Conservation (phyloP, 1,140 invertebrate genomes). For the Drosophila melanica region DNA sequence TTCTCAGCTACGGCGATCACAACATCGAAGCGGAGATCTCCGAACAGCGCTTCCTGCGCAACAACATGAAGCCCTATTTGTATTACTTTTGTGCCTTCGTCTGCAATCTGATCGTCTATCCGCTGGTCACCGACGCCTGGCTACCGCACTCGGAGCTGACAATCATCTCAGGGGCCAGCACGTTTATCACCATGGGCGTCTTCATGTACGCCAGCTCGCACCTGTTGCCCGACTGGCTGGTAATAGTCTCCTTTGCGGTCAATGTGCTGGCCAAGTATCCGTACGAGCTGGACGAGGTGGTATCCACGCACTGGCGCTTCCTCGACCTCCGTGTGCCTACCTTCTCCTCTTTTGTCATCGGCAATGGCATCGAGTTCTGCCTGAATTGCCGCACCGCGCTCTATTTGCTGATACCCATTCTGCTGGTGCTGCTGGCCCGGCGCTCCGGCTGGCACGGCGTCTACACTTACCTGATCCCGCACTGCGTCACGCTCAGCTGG, state of each 20-base stretch:
- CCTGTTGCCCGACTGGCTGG: slow-evolving; percentile 88
- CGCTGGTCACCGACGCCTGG: slow-evolving; percentile 90
- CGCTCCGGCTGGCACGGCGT: slow-evolving; percentile 90
- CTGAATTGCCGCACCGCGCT: slow-evolving; percentile 91
- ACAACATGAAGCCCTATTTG: slow-evolving; percentile 91
- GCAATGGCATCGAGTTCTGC: slow-evolving; percentile 93
- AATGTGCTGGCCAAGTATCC: slow-evolving; percentile 93
- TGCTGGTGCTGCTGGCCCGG: slow-evolving; percentile 89
- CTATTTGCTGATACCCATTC: slow-evolving; percentile 90
- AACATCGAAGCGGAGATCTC: slow-evolving; percentile 90
- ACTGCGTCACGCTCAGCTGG: slow-evolving; percentile 94
- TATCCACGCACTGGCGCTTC: slow-evolving; percentile 91
- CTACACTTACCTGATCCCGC: slow-evolving; percentile 91
- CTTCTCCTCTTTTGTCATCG: slow-evolving; percentile 91
- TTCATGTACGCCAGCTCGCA: slow-evolving; percentile 87
- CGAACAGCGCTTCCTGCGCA: slow-evolving; percentile 91
- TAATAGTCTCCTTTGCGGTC: slow-evolving; percentile 90
- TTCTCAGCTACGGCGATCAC: slow-evolving; percentile 88
- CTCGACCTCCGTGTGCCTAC: slow-evolving; percentile 91
- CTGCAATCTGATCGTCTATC: slow-evolving; percentile 90
- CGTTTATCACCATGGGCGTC: slow-evolving; percentile 89
- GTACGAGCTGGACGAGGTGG: slow-evolving; percentile 92
- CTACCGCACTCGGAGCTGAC: slow-evolving; percentile 93
- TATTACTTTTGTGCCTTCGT: slow-evolving; percentile 91
- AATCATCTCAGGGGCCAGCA: slow-evolving; percentile 89